A percentile compares a stretch with the other conserved stretches of the same genome.
phyloP scores from a whole-genome alignment of 1,140 invertebrate genomes.

The Aplysia californica region DNA sequence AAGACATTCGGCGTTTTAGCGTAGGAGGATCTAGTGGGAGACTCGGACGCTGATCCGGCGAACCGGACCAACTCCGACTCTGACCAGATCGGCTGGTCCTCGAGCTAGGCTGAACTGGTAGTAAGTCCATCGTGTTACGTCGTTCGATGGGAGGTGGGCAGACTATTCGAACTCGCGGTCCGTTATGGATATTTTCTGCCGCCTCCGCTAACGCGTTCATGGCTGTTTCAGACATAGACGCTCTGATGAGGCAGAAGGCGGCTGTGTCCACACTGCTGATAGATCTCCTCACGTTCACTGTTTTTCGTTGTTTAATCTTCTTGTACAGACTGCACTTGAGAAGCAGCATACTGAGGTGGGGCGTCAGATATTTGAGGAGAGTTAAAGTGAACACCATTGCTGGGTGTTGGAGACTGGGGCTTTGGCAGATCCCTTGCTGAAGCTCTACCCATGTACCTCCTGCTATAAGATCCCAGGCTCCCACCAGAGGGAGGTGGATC shows the following conservation, averaged over 20 bases:
- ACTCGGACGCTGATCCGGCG: constrained; percentile 19
- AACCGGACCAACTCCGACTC: constrained; percentile 18
- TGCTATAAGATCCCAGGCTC: constrained; percentile 41
- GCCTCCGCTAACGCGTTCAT: constrained; percentile 31
- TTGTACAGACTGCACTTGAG: constrained; percentile 53
- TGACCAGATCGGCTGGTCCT: not conserved
- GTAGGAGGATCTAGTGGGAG: constrained; percentile 10
- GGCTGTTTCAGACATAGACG: constrained; percentile 51
- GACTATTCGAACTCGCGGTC: not conserved
- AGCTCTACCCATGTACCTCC: constrained; percentile 13
- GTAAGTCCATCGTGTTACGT: constrained; percentile 31
- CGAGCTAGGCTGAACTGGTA: constrained; percentile 1
- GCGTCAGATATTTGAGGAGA: constrained; percentile 46
- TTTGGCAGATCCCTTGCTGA: constrained; percentile 28
- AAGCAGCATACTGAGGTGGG: constrained; percentile 41
- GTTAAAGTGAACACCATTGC: constrained; percentile 40
- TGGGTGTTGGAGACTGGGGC: constrained; percentile 38
- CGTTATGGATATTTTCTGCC: constrained; percentile 3
- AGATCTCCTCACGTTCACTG: constrained; percentile 49
- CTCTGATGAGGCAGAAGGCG: constrained; percentile 40
- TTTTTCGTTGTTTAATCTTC: constrained; percentile 49
- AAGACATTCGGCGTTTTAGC: constrained; percentile 23
- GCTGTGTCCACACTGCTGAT: constrained; percentile 50
- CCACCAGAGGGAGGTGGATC: constrained; percentile 45
- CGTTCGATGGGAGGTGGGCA: constrained; percentile 32